Evolutionary conservation across 2,113 vertebrate genomes (phyloP).

Genomic region (Entomyzon cyanotis): DNA sequence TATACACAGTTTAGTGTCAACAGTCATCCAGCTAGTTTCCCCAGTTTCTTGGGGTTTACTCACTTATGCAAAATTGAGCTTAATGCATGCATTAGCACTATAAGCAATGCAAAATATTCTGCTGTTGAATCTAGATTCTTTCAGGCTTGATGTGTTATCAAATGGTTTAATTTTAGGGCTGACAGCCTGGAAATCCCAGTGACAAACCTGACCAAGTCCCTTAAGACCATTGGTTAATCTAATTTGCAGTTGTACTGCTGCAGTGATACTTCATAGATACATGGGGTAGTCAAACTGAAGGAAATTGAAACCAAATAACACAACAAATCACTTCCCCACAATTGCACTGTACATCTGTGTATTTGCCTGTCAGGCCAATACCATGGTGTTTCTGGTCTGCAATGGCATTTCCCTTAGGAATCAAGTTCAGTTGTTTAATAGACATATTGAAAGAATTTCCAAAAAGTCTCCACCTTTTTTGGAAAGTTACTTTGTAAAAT

Average conservation of each 20-base stretch:
- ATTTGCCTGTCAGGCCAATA: neutral
- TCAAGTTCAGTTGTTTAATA: neutral
- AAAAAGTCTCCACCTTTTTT: neutral
- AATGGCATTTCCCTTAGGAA: neutral
- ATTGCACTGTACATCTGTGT: neutral
- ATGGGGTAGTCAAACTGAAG: neutral
- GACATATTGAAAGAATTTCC: neutral
- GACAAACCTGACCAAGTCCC: neutral
- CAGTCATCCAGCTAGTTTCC: neutral
- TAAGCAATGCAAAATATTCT: neutral
- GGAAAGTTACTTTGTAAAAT: neutral
- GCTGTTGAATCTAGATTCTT: neutral
- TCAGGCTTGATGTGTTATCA: neutral
- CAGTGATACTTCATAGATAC: neutral
- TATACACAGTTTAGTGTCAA: neutral
- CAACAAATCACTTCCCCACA: neutral
- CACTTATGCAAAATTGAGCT: neutral
- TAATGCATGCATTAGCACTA: neutral
- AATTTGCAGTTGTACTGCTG: neutral
- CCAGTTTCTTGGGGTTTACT: neutral
- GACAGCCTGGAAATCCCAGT: neutral
- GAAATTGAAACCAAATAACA: neutral
- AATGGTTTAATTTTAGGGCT: neutral
- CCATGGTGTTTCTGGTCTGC: neutral
- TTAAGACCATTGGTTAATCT: neutral